Evolutionary conservation across 2,888 invertebrate species (phyloP).

Genomic region (Drosophila mercatorum): DNA sequence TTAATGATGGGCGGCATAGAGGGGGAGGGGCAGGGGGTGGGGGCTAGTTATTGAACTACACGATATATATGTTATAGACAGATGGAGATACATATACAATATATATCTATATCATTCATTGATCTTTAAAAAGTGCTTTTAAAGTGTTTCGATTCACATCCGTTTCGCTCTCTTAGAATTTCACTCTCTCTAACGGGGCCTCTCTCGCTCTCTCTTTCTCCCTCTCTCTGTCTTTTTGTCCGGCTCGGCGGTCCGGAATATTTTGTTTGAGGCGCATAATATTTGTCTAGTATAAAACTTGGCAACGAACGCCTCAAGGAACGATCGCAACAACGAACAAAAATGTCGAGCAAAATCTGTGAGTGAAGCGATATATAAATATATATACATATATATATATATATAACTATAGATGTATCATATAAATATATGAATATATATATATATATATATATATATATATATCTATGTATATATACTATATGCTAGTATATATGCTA

Average conservation of each 20-base stretch:
- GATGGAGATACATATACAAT: neutral
- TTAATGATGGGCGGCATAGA: neutral
- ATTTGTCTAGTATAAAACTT: slow-evolving; percentile 75
- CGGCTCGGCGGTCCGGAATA: slow-evolving; percentile 71
- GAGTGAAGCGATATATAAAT: slow-evolving; percentile 44
- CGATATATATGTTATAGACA: neutral
- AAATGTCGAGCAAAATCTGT: slow-evolving; percentile 73
- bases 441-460: slow-evolving; percentile 4
- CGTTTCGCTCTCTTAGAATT: slow-evolving; percentile 39
- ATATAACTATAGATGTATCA: too few relatives aligned
- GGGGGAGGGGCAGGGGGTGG: neutral
- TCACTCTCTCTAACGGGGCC: neutral
- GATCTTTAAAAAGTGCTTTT: neutral
- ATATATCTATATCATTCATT: slow-evolving; percentile 4
- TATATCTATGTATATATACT: slow-evolving; percentile 15
- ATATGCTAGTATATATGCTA: slow-evolving; percentile 17
- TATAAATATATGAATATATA: slow-evolving; percentile 2
- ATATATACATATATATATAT: slow-evolving; percentile 12
- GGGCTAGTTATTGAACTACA: slow-evolving; percentile 1
- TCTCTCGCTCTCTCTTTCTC: slow-evolving; percentile 1
- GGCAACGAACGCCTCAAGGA: slow-evolving; percentile 68
- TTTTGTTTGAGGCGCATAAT: slow-evolving; percentile 58
- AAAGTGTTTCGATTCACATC: slow-evolving; percentile 52
- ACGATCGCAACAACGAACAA: slow-evolving; percentile 60
- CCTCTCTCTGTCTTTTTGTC: slow-evolving; percentile 43